phyloP scores from a whole-genome alignment of 2,113 vertebrate species.

The Actenoides hombroni region DNA sequence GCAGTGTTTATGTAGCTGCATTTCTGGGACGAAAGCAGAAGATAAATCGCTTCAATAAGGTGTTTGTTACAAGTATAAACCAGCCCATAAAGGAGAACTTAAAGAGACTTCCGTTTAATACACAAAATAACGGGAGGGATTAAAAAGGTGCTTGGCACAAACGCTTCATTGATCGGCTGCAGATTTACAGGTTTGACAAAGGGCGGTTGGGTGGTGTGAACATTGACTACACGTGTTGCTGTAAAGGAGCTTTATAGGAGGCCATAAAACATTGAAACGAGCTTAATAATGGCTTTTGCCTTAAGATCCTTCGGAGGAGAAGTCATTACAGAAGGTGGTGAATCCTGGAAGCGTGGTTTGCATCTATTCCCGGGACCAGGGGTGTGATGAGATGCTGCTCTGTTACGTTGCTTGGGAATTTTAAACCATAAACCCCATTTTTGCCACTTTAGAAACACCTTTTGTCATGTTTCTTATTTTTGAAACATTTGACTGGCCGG shows the following conservation, averaged over 20 bases:
- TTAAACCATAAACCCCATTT: neutral
- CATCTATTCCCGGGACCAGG: neutral
- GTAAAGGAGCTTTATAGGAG: neutral
- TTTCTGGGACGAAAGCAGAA: neutral
- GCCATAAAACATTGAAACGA: neutral
- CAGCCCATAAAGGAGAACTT: neutral
- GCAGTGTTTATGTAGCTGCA: neutral
- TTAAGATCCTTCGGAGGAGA: neutral
- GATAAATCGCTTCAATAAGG: neutral
- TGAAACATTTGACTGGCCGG: neutral
- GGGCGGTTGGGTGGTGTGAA: neutral
- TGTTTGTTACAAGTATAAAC: neutral
- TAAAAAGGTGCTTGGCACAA: neutral
- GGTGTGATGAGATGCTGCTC: neutral
- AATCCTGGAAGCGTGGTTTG: neutral
- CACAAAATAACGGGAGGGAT: neutral
- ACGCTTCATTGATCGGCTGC: neutral
- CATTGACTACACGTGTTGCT: neutral
- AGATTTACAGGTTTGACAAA: neutral
- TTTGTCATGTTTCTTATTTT: neutral
- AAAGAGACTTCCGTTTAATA: neutral
- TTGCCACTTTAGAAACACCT: neutral
- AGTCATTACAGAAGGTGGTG: neutral
- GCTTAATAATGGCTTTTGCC: neutral
- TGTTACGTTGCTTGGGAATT: fast-evolving